phyloP scores from a whole-genome alignment of 2,113 vertebrate species.

The Tragelaphus buxtoni region DNA sequence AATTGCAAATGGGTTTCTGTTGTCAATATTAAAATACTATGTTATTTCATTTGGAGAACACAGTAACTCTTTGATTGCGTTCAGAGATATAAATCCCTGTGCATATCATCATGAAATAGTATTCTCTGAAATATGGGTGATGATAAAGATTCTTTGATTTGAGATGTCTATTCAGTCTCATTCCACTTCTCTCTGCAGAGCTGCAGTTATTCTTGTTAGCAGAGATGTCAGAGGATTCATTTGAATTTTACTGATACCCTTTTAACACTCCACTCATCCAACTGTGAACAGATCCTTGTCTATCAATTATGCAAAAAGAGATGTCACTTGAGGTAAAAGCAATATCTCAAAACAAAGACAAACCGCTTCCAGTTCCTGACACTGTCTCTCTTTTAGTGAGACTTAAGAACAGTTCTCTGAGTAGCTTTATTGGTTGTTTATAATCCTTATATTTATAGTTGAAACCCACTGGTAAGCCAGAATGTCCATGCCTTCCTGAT shows the following conservation, averaged over 20 bases:
- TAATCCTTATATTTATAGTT: not conserved
- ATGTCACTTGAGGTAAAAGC: not conserved
- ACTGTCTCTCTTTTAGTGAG: not conserved
- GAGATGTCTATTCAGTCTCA: not conserved
- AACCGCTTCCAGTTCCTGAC: not conserved
- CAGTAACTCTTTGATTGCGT: slow-evolving; percentile 31
- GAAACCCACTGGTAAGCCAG: not conserved
- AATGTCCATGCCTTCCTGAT: not conserved
- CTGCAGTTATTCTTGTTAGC: slow-evolving; percentile 47
- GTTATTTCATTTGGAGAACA: slow-evolving; percentile 45
- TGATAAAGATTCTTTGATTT: slow-evolving; percentile 50
- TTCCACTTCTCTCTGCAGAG: slow-evolving; percentile 51
- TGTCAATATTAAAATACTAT: slow-evolving; percentile 29
- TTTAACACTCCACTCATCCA: not conserved
- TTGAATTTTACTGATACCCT: slow-evolving; percentile 32
- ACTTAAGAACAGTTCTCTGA: not conserved
- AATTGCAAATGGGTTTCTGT: slow-evolving; percentile 30
- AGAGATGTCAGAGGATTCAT: slow-evolving; percentile 52
- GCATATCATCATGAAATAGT: slow-evolving; percentile 43
- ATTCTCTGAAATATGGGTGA: slow-evolving; percentile 66
- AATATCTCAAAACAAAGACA: slow-evolving; percentile 14
- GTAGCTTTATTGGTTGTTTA: not conserved
- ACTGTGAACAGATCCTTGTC: not conserved
- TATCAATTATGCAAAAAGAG: slow-evolving; percentile 42
- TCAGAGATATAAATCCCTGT: slow-evolving; percentile 33